Evolutionary conservation across 2,888 invertebrate species (phyloP).

Genomic region (Agrochola lota): DNA sequence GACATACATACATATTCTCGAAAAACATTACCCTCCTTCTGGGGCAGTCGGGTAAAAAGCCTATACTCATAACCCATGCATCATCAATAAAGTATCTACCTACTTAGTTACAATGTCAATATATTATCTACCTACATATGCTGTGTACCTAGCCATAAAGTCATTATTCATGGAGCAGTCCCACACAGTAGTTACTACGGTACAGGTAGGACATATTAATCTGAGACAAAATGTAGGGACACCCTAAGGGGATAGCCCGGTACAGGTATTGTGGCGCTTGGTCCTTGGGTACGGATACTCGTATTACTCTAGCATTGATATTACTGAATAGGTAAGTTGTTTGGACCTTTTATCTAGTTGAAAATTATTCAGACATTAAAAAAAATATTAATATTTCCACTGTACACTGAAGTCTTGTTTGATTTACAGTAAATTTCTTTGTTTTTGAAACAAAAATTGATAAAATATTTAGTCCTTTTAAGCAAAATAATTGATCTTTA

Average conservation of each 20-base stretch:
- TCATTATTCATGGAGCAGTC: slow-evolving; percentile 49
- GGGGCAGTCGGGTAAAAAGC: no score
- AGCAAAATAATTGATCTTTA: no score
- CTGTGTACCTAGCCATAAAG: slow-evolving; percentile 11
- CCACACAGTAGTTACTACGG: slow-evolving; percentile 60
- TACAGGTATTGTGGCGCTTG: slow-evolving; percentile 29
- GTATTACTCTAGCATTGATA: neutral
- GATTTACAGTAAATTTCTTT: no score
- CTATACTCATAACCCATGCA: neutral
- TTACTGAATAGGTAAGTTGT: neutral
- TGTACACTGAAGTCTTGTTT: no score
- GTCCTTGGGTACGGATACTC: neutral
- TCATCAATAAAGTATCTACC: slow-evolving; percentile 12
- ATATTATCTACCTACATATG: neutral
- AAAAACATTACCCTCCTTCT: no score
- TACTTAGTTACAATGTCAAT: slow-evolving; percentile 7
- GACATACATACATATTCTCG: no score
- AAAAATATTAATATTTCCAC: no score
- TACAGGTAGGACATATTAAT: slow-evolving; percentile 59
- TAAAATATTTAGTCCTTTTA: no score
- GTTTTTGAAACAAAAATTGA: no score
- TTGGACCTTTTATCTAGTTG: neutral
- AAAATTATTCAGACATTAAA: no score
- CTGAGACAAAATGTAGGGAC: slow-evolving; percentile 56
- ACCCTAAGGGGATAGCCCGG: slow-evolving; percentile 53